A percentile compares a stretch with the other conserved stretches of the same genome.
Evolutionary conservation across 35 echinoderm and acorn worm genomes (phyloP).

Genomic region (Apostichopus parvimensis): DNA sequence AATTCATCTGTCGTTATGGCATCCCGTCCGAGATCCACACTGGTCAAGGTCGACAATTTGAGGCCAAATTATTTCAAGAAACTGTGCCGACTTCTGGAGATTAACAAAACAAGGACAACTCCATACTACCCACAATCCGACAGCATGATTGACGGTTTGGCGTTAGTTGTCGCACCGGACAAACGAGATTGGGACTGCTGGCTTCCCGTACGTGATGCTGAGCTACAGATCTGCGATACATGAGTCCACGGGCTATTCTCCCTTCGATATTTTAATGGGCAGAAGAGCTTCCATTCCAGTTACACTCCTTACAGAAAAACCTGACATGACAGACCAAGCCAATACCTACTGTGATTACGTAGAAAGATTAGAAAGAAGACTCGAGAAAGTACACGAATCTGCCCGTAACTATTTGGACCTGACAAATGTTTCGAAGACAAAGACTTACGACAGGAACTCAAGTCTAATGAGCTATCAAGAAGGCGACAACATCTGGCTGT

Average conservation of each 20-base stretch:
- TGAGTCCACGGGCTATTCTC: conserved; percentile 31
- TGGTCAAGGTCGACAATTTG: conserved; percentile 45
- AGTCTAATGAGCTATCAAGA: neutral
- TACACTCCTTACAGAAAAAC: neutral
- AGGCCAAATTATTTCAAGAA: conserved; percentile 41
- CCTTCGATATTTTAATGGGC: conserved; percentile 38
- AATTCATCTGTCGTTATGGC: conserved; percentile 44
- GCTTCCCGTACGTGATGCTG: conserved; percentile 3
- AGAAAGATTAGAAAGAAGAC: neutral
- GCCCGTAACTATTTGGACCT: conserved; percentile 35
- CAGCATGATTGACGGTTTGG: neutral
- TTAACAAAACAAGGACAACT: conserved; percentile 55
- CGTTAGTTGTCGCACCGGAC: too few relatives aligned
- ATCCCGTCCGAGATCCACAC: neutral
- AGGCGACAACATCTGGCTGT: conserved; percentile 53
- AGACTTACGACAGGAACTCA: conserved; percentile 38
- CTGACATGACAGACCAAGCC: neutral
- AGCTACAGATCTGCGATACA: neutral
- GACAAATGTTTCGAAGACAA: conserved; percentile 16
- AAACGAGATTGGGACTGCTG: neutral
- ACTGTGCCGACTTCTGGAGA: conserved; percentile 49
- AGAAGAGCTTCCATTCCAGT: neutral
- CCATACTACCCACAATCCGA: conserved; percentile 53
- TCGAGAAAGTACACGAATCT: neutral
- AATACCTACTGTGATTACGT: neutral